Percentiles rank a stretch among this genome's conserved stretches.
Conservation (phyloP, 2,113 vertebrate species). For the Cyanistes caeruleus region DNA sequence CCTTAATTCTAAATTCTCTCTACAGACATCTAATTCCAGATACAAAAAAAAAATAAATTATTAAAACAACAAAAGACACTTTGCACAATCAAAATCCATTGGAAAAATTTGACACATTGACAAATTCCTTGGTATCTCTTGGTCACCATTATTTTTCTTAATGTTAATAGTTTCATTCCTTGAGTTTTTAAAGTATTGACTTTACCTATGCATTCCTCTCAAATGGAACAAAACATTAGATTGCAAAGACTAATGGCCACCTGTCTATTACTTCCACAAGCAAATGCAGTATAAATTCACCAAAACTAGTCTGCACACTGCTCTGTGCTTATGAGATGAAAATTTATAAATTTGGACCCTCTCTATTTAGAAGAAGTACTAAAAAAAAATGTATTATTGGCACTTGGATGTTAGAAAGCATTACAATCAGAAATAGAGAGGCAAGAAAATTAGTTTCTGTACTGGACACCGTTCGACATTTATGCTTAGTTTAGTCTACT, state of each 20-base stretch:
- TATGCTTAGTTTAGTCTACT: background rate
- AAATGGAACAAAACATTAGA: background rate
- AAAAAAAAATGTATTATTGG: background rate
- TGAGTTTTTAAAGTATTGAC: background rate
- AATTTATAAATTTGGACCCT: background rate
- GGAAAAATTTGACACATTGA: background rate
- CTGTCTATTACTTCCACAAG: rapidly evolving
- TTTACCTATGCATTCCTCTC: background rate
- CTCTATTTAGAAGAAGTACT: background rate
- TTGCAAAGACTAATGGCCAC: background rate
- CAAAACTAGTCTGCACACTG: background rate
- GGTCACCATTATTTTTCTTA: background rate
- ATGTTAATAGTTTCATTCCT: background rate
- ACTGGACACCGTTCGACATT: background rate
- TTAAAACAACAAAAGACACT: background rate
- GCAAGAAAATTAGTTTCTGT: background rate
- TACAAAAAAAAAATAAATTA: background rate
- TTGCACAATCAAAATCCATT: background rate
- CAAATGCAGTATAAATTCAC: background rate
- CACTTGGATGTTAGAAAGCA: background rate
- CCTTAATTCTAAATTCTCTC: background rate
- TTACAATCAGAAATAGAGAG: background rate
- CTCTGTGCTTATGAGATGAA: background rate
- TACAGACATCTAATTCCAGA: background rate
- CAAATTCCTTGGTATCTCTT: background rate